Conservation (phyloP, 2,113 vertebrate species). For the Struthidea cinerea region DNA sequence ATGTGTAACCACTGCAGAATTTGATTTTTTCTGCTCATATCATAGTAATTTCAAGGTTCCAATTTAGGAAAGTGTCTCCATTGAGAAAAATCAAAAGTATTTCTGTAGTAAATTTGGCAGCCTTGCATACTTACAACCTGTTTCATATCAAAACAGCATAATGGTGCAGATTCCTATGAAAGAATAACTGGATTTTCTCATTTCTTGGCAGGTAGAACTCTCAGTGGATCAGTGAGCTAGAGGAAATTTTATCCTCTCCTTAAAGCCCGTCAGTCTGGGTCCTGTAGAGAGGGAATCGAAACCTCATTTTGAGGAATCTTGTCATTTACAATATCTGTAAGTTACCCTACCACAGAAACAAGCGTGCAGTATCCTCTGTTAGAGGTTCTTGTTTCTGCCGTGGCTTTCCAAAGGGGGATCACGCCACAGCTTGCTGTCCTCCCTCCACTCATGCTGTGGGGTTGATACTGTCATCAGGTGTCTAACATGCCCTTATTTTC, state of each 20-base stretch:
- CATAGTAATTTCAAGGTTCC: neutral
- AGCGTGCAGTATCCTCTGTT: fast-evolving
- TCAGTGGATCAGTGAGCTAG: neutral
- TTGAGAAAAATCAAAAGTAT: slow-evolving; percentile 18
- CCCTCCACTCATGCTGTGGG: neutral
- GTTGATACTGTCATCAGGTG: neutral
- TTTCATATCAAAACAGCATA: slow-evolving; percentile 29
- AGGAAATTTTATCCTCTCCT: slow-evolving; percentile 9
- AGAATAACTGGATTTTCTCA: slow-evolving; percentile 29
- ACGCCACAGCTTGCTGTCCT: neutral
- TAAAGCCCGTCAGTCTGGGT: neutral
- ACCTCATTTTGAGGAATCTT: neutral
- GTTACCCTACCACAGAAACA: neutral
- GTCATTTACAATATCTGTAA: neutral
- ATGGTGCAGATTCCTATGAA: neutral
- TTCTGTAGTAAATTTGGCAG: slow-evolving; percentile 12
- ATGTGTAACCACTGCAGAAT: neutral
- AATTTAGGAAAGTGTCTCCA: neutral
- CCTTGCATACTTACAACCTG: neutral
- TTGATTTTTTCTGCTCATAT: neutral
- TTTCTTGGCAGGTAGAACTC: slow-evolving; percentile 20
- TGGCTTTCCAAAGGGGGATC: fast-evolving
- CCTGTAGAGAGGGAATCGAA: neutral
- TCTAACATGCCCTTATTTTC: neutral
- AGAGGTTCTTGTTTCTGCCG: neutral